Evolutionary conservation across 2,113 vertebrate genomes (phyloP), one percentile per base, ranked within the genome.

Genomic region (Henicopernis longicauda): DNA sequence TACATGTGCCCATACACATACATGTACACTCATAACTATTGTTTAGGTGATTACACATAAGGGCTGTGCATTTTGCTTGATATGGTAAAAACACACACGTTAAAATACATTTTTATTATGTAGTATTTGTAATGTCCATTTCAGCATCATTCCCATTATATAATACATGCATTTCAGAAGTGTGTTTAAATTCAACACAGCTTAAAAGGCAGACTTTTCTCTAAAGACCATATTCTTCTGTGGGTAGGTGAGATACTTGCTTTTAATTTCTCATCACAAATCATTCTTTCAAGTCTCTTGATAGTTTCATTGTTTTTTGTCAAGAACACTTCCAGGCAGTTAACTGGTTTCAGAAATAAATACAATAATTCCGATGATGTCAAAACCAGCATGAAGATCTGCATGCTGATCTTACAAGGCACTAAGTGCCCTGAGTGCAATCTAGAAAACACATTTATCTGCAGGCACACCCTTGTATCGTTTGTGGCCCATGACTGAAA

Each of bases 281-380:
- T 71, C 38, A 82, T 83, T 67, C 42, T 77, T 95, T 84, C 3
- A 17, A 22, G 15, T 74, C 44, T 72, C 34, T 63, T 71, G 38
- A 19, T 86, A 76, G 49, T 71, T 93, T 50, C 16, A 36, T 65
- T 92, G 19, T 1, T 62, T 86, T 89, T 90, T 79, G 38, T 47
- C 77, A 89, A 85, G 36, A 76, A 55, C 32, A 36, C 21, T 84
- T 95, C 58, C 72, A 89, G 57, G 23, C 40, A 82, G 47, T 81
- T 83, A 81, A 67, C 34, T 71, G 34, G 31, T 92, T 91, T 92
- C 61, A 94, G 65, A 82, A 97, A 84, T 73, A 86, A 90, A 71
- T 57, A 45, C 31, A 84, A 31, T 71, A 90, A 85, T 54, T 95
- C 69, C 84, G 61, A 71, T 77, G 6, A 61, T 84, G 47, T 95